Evolutionary conservation across 2,113 vertebrate genomes (phyloP), one percentile per base, ranked within the genome.

Genomic region (Gracilinanus agilis): DNA sequence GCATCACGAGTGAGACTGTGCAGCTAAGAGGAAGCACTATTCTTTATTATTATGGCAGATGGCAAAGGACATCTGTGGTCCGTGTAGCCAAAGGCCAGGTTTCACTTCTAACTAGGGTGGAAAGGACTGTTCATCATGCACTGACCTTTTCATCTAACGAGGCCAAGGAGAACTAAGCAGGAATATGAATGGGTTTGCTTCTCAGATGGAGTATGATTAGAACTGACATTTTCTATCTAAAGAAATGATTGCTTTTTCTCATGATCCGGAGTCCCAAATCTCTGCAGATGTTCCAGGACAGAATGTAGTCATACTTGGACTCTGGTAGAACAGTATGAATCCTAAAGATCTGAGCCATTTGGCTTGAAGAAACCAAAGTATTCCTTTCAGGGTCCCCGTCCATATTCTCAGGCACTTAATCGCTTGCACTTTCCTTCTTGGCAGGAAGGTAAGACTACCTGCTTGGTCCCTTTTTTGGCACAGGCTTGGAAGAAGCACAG

Each of bases 31-130:
- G 58, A 23, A 90, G 55, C 89, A n/a, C 1, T 75, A 54, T 49
- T 49, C 2, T 49, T 49, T 5, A 91, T 54, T n/a, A 44, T 90
- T 21, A 44, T 88, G 75, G 27, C 89, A 54, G 44, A 16, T 91
- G 54, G 91, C 44, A 89, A 93, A 92, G 94, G 91, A 44, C 92
- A 94, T 88, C n/a, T 54, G 54, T 34, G 67, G 24, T 54, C 90
- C 93, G 49, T 44, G 49, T 44, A 34, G 34, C 67, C 44, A 93
- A 95, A 54, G 54, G 53, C 29, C 19, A 55, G 3, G 24, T 25
- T 90, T 89, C 24, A 13, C 54, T 27, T 55, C 88, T 75, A 2
- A 10, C 53, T 6, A 24, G 24, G 34, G 67, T n/a, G 49, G 88
- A 61, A 44, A 75, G 34, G 1, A 29, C 21, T 91, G 29, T 54